Percentiles rank a stretch among this genome's conserved stretches.
Evolutionary conservation across 2,888 invertebrate genomes (phyloP).

Genomic region (Plagiodera versicolora): DNA sequence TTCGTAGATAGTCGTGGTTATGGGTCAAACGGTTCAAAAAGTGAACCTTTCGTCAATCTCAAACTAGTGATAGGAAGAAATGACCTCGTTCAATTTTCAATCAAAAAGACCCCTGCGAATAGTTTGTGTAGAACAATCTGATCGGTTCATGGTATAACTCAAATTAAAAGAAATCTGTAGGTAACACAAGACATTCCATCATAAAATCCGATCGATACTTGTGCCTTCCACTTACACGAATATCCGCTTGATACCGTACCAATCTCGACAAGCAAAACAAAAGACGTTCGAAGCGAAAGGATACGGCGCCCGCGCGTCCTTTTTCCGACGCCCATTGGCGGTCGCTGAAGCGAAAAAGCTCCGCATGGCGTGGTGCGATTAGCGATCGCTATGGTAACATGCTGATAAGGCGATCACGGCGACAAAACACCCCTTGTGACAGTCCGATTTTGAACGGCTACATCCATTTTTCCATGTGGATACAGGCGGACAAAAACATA

Average conservation of each 20-base stretch:
- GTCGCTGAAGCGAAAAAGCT: conserved; percentile 51
- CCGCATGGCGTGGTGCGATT: conserved; percentile 57
- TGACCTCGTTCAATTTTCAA: no score
- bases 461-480: no score
- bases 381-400: conserved; percentile 64
- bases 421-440: conserved; percentile 15
- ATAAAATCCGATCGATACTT: not conserved
- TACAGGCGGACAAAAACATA: no score
- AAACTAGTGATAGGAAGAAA: no score
- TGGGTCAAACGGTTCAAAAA: no score
- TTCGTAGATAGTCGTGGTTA: no score
- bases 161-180: no score
- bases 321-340: conserved; percentile 42
- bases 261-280: not conserved
- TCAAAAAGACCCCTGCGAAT: no score
- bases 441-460: not conserved
- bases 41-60: no score
- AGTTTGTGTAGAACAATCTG: no score
- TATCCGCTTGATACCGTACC: not conserved
- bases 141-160: no score
- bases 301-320: conserved; percentile 1
- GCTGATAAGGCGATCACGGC: conserved; percentile 59
- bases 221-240: not conserved
- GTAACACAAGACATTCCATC: no score
- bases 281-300: not conserved